These are phyloP conservation scores for Hirtodrosophila confusa DNA, from an alignment of 2,888 invertebrate species.

Conservation along the genomic window DNA sequence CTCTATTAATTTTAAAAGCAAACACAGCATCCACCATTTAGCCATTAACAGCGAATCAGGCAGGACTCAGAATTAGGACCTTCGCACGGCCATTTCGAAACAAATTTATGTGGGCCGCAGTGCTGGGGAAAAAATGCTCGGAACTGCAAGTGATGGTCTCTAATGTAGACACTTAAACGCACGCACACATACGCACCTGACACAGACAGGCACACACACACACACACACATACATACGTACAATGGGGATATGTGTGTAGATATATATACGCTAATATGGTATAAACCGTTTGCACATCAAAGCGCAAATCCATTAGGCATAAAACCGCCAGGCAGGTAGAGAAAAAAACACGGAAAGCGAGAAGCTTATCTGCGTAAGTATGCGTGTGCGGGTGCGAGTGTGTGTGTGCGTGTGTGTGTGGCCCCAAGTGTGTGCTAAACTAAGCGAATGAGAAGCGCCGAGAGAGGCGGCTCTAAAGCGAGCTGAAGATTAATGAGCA, in stretches of 20 bases:
- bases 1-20: constrained; percentile 62
- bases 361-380: constrained; percentile 37
- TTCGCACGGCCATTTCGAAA: constrained; percentile 58
- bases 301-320: constrained; percentile 75
- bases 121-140: constrained; percentile 36
- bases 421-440: constrained; percentile 54
- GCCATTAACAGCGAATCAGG: constrained; percentile 64
- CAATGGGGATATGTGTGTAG: background rate
- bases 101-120: constrained; percentile 60
- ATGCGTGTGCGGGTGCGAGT: constrained; percentile 2
- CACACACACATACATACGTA: background rate
- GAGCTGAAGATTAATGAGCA: constrained; percentile 72
- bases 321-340: constrained; percentile 41
- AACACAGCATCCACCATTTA: constrained; percentile 41
- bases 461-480: constrained; percentile 46
- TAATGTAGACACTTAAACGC: constrained; percentile 69
- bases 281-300: constrained; percentile 66
- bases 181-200: constrained; percentile 33
- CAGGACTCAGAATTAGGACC: constrained; percentile 31
- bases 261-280: constrained; percentile 29
- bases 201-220: constrained; percentile 2
- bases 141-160: constrained; percentile 65
- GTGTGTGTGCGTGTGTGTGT: background rate
- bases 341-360: constrained; percentile 21
- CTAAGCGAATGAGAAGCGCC: constrained; percentile 39